Evolutionary conservation across 2,888 invertebrate genomes (phyloP), one percentile per base, ranked within the genome.

Genomic region (Apamea monoglypha): DNA sequence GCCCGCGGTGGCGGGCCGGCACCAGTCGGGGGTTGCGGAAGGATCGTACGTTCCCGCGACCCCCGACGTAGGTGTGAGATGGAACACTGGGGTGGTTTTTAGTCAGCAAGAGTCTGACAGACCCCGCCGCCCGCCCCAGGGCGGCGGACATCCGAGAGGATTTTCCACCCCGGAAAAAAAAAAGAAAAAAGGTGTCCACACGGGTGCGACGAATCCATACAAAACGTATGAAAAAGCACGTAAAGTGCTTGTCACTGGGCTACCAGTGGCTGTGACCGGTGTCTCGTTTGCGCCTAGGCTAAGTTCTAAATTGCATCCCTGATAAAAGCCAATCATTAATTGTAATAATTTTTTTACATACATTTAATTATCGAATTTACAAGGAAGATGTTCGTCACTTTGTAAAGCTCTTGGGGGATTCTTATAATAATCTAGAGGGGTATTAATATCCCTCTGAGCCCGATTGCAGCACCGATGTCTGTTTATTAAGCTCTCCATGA

Each of bases 401-500:
- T 53, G 10, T 16, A 36, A 18, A 7, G 36, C 44, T 63, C 6
- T 25, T 21, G 63, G 16, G 8, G 40, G 8, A 1, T 10, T 2
- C 0, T n/a, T 21, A 1, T n/a, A 16, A 40, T 16, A 82, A 16
- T 74, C 74, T 7, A 82, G 1, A 0, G 53, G 50, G 5, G 29
- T 4, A 16, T n/a, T 14, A 29, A 79, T 47, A 12, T 84, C 67
- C 25, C 10, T 40, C 2, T 10, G 8, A 40, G 8, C 0, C 16
- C 2, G 40, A 16, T 32, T 12, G 14, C 25, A 50, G 18, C 44
- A 16, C 4, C 81, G 90, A 87, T 92, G 90, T 67, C 82, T 91
- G 32, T 88, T 81, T 61, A 95, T 94, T 29, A 93, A 88, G 50
- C 85, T 80, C 8, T 93, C 90, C 94, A 80, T 84, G 1, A 69